These are phyloP conservation scores for Macaria liturata DNA, from an alignment of 2,888 invertebrate genomes.

Conservation along the genomic window DNA sequence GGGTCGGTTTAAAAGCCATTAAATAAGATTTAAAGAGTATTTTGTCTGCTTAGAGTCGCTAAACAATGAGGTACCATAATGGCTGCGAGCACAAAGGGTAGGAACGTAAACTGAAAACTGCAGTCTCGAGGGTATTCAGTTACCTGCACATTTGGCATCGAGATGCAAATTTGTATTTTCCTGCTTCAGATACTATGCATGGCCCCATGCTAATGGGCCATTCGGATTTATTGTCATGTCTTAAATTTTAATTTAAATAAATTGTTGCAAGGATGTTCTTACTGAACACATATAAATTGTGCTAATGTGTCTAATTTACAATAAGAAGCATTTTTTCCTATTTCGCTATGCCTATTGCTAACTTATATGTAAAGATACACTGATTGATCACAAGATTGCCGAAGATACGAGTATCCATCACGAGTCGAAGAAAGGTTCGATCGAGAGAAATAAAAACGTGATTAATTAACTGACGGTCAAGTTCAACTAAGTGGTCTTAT, in stretches of 20 bases:
- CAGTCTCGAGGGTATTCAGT: too few relatives aligned
- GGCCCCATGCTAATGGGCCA: slow-evolving; percentile 13
- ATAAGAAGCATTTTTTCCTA: too few relatives aligned
- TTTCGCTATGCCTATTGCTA: too few relatives aligned
- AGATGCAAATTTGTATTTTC: slow-evolving; percentile 23
- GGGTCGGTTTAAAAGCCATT: slow-evolving; percentile 73
- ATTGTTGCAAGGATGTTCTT: too few relatives aligned
- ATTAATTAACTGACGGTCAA: slow-evolving; percentile 34
- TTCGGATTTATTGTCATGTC: too few relatives aligned
- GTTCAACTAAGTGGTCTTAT: slow-evolving; percentile 28
- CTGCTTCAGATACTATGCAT: slow-evolving; percentile 11
- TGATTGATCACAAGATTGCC: slow-evolving; percentile 9
- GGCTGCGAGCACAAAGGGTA: slow-evolving; percentile 50
- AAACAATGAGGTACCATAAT: slow-evolving; percentile 66
- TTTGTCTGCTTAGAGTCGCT: slow-evolving; percentile 64
- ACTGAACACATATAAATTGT: too few relatives aligned
- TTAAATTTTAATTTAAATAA: too few relatives aligned
- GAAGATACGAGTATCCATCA: slow-evolving; percentile 25
- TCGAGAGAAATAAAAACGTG: slow-evolving; percentile 35
- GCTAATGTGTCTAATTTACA: too few relatives aligned
- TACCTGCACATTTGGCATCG: slow-evolving; percentile 20
- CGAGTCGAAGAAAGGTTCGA: slow-evolving; percentile 27
- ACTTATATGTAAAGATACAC: background rate
- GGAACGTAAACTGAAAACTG: slow-evolving; percentile 32
- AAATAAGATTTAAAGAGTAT: slow-evolving; percentile 73